Evolutionary conservation across 2,888 invertebrate genomes (phyloP), one percentile per base, ranked within the genome.

Genomic region (Sphinx pinastri): DNA sequence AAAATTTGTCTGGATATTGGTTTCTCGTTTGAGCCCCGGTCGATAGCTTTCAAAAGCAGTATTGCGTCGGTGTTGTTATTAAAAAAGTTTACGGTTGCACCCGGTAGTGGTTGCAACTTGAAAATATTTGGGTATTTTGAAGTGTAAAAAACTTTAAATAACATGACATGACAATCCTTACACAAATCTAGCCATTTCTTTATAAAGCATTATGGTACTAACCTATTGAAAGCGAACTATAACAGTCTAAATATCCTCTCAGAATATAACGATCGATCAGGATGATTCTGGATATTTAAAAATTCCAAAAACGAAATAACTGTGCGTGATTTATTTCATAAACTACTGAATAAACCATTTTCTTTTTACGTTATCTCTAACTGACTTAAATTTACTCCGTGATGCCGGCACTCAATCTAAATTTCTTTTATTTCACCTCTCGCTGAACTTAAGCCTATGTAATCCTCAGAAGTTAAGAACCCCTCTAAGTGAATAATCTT

Each of bases 1-100:
- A 68, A 49, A 72, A 72, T 71, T 73, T 74, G 73, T 71, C 69
- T 69, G 71, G 71, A 75, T 77, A 78, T 80, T 77, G 71, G 74
- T 78, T 75, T 70, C 25, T 47, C 70, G 47, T 47, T 68, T 52
- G 19, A 38, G 54, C 54, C 31, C 10, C 25, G 67, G 47, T 19
- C 11, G 13, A 47, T 63, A 14, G 63, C 7, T 47, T 19, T 13
- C 16, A 5, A 13, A 47, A 19, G 49, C 19, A 19, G 47, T 60
- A 45, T 45, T 54, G 16, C 13, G 12, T 12, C 6, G 16, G 47
- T 25, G 16, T 49, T 49, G 19, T 58, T 31, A 14, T 14, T 12
- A 58, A 13, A 4, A 31, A 14, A 31, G 25, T 25, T 2, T 25
- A 58, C 11, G 13, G 12, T 51, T 14, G 31, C 19, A 12, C 3